A percentile compares a stretch with the other conserved stretches of the same genome.
Evolutionary conservation across 64 coral and sea anemone genomes (phyloP).

Genomic region (Montipora sp.): DNA sequence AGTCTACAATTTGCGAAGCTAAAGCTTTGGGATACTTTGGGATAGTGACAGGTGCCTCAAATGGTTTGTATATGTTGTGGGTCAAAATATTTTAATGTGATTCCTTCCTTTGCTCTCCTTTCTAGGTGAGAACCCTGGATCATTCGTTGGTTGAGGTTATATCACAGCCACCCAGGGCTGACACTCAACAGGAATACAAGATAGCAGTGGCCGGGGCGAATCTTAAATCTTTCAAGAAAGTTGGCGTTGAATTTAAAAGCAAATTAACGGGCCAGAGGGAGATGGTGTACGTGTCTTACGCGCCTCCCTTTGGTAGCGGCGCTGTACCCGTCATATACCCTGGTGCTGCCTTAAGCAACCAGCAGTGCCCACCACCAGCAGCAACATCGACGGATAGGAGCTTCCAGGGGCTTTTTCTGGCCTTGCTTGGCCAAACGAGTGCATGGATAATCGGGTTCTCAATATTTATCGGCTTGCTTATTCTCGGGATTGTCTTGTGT

Average conservation of each 20-base stretch:
- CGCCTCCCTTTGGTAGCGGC: conserved; percentile 4
- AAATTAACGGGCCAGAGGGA: conserved; percentile 70
- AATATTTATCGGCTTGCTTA: conserved; percentile 76
- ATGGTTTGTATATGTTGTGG: too few species aligned
- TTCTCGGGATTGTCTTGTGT: conserved; percentile 78
- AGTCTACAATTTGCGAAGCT: too few species aligned
- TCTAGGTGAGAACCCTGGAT: conserved; percentile 74
- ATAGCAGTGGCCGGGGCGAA: conserved; percentile 47
- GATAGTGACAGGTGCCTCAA: too few species aligned
- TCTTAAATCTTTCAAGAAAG: conserved; percentile 77
- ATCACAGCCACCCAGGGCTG: background rate
- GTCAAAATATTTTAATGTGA: background rate
- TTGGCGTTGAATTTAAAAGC: conserved; percentile 79
- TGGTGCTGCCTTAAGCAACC: background rate
- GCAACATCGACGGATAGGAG: conserved; percentile 20
- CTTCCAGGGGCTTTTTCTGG: conserved; percentile 59
- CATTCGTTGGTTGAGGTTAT: conserved; percentile 31
- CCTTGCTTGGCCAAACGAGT: conserved; percentile 86
- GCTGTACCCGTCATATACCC: conserved; percentile 10
- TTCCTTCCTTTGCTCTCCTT: background rate
- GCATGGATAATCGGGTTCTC: conserved; percentile 92
- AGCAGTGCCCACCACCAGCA: conserved; percentile 30
- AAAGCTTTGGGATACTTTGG: too few species aligned
- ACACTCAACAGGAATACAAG: conserved; percentile 64
- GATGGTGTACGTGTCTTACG: conserved; percentile 72